Evolutionary conservation across 2,113 vertebrate species (phyloP), one percentile per base, ranked within the genome.

Genomic region (Chaetops frenatus): DNA sequence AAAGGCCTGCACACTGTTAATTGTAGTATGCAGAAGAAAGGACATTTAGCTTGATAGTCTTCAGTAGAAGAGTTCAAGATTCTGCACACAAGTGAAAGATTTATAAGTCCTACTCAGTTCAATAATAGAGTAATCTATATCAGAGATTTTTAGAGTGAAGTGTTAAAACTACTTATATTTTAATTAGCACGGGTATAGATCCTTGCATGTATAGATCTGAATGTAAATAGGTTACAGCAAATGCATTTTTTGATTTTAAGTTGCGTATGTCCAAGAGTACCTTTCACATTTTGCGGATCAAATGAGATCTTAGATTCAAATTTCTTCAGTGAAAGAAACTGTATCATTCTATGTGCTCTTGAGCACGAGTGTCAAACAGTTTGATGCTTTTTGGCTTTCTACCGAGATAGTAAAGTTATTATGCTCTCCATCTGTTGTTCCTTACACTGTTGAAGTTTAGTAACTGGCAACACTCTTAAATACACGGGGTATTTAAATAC

Each of bases 321-420:
- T 28, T 70, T 86, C 53, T 65, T 40, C 27, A 64, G 42, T 0
- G 1, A 28, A 51, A 88, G 82, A 42, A 40, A 27, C 0, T 0
- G 3, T 21, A 38, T 38, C 8, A 40, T 81, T 62, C 12, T 67
- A 11, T 22, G 21, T 33, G 38, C 44, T 82, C 44, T 80, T 71
- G 74, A 81, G 50, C 45, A 66, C 19, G 7, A 4, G 18, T 70
- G 47, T 91, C 35, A 81, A 58, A 62, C 51, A 81, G 44, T 94
- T 96, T 96, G 88, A 96, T 92, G 51, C 12, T 64, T 95, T 96
- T 90, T 97, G 95, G 88, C 94, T 95, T 90, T 92, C 76, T 71
- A 71, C 71, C 1, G 14, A 92, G 33, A 48, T 62, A 70, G 79
- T 58, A 47, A 90, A 96, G 47, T 73, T 93, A 42, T 93, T 94